phyloP scores from a whole-genome alignment of 2,113 vertebrate genomes.

The Plecturocebus donacophilus region DNA sequence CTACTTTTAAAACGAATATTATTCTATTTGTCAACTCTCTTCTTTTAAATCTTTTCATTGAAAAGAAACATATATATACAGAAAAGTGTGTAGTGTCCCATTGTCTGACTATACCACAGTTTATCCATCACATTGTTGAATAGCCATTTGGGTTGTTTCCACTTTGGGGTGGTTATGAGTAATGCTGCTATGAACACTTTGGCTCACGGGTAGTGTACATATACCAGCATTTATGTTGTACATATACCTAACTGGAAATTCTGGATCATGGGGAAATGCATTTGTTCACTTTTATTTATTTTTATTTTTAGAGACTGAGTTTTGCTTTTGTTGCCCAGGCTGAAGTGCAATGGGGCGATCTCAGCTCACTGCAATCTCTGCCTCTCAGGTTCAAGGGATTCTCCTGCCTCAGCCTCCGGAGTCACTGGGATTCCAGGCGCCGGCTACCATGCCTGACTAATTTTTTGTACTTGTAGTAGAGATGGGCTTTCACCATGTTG shows the following conservation, averaged over 20 bases:
- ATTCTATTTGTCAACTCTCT: background rate
- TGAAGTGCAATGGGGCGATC: too few species aligned
- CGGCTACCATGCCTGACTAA: too few species aligned
- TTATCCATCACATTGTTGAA: background rate
- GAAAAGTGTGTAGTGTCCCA: background rate
- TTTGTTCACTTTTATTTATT: background rate
- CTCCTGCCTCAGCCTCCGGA: too few species aligned
- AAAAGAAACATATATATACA: background rate
- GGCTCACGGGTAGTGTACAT: background rate
- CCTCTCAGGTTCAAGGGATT: too few species aligned
- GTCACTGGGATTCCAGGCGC: too few species aligned
- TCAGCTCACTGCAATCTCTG: too few species aligned
- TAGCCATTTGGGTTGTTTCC: background rate
- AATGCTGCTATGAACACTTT: background rate
- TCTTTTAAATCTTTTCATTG: background rate
- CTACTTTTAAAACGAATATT: background rate
- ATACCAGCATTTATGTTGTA: background rate
- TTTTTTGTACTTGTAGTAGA: too few species aligned
- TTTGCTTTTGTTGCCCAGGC: too few species aligned
- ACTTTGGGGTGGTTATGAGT: background rate
- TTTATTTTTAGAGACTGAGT: too few species aligned
- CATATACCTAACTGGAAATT: background rate
- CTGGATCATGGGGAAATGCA: background rate
- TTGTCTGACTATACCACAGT: background rate
- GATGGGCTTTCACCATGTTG: too few species aligned